phyloP scores from a whole-genome alignment of 2,113 vertebrate species.

The Cebidichthys violaceus region DNA sequence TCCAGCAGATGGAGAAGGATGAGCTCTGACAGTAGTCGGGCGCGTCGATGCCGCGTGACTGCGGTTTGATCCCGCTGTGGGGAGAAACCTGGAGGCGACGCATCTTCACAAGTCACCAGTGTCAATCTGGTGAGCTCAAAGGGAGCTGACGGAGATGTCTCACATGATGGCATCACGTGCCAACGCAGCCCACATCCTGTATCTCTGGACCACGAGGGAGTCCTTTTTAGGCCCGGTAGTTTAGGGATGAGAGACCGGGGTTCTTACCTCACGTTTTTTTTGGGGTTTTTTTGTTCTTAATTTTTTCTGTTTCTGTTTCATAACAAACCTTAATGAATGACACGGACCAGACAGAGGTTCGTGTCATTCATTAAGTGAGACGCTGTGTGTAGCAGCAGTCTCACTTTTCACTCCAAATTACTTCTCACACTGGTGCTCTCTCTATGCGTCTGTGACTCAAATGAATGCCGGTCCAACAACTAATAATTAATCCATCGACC shows the following conservation, averaged over 20 bases:
- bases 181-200: slow-evolving; percentile 51
- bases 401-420: slow-evolving; percentile 35
- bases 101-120: slow-evolving; percentile 32
- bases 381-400: slow-evolving; percentile 33
- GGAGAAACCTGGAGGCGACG: slow-evolving; percentile 9
- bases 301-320: slow-evolving; percentile 44
- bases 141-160: slow-evolving; percentile 30
- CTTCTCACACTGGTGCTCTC: slow-evolving; percentile 44
- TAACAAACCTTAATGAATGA: slow-evolving; percentile 29
- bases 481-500: slow-evolving; percentile 56
- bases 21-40: slow-evolving; percentile 90
- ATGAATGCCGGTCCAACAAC: slow-evolving; percentile 47
- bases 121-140: slow-evolving; percentile 23
- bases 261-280: slow-evolving; percentile 56
- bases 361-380: background rate
- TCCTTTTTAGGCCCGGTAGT: slow-evolving; percentile 37
- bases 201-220: slow-evolving; percentile 50
- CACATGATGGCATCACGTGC: slow-evolving; percentile 34
- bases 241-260: slow-evolving; percentile 38
- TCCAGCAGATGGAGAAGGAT: slow-evolving; percentile 98
- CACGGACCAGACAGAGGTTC: slow-evolving; percentile 34
- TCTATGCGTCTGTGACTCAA: slow-evolving; percentile 66
- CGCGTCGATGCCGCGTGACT: slow-evolving; percentile 29
- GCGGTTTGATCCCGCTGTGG: slow-evolving; percentile 14
- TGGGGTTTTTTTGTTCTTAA: background rate